Evolutionary conservation across 2,797 vertebrate genomes (phyloP).

Genomic region (Cuniculus paca): DNA sequence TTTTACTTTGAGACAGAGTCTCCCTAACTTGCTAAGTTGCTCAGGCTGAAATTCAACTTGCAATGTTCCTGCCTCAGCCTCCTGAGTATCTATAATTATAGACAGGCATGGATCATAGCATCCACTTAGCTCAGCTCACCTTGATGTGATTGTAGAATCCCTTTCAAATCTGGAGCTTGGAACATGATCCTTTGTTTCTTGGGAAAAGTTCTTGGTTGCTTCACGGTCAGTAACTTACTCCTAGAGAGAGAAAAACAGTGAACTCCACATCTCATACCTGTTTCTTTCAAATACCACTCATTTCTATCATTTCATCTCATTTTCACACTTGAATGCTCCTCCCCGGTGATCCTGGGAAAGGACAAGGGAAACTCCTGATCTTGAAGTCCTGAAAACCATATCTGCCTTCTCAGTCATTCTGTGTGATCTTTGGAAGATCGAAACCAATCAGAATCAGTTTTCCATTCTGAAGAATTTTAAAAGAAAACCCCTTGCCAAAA

Average conservation of each 20-base stretch:
- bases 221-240: neutral
- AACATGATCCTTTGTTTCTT: neutral
- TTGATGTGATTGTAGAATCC: neutral
- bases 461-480: neutral
- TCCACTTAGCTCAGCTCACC: neutral
- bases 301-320: neutral
- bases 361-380: neutral
- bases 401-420: neutral
- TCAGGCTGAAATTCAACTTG: neutral
- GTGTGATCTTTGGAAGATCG: neutral
- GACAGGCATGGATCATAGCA: neutral
- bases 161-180: neutral
- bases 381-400: neutral
- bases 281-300: neutral
- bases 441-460: neutral
- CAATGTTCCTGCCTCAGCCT: neutral
- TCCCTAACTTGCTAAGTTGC: neutral
- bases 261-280: neutral
- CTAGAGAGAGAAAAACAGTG: slow-evolving; percentile 21
- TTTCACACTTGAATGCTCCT: neutral
- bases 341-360: neutral
- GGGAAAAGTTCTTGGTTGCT: neutral
- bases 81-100: neutral
- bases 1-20: neutral
- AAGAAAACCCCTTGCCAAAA: neutral